These are phyloP conservation scores for Bradypus variegatus DNA, from an alignment of 2,797 vertebrate species.

Conservation along the genomic window DNA sequence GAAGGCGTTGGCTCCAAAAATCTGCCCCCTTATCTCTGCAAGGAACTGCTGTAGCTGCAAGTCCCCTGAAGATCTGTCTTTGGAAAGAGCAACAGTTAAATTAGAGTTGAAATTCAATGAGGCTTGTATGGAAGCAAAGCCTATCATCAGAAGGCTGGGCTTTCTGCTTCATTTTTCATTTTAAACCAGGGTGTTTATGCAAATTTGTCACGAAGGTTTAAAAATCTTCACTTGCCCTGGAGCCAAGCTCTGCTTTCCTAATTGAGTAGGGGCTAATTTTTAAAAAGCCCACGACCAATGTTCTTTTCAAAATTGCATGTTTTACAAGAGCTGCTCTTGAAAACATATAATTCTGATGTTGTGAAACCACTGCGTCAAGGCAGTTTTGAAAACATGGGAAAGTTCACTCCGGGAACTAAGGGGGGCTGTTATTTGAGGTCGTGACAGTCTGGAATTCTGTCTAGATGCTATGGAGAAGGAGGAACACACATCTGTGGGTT, in stretches of 20 bases:
- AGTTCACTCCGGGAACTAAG: slow-evolving; percentile 27
- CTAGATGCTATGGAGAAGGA: slow-evolving; percentile 11
- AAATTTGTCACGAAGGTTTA: not conserved
- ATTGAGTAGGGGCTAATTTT: not conserved
- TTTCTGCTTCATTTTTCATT: slow-evolving; percentile 27
- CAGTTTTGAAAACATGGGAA: slow-evolving; percentile 15
- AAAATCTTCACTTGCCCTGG: not conserved
- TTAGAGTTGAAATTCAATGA: not conserved
- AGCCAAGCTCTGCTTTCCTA: slow-evolving; percentile 34
- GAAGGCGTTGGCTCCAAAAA: not conserved
- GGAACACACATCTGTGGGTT: not conserved
- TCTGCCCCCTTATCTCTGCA: not conserved
- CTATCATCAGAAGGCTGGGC: not conserved
- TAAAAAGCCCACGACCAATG: not conserved
- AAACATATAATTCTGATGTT: slow-evolving; percentile 44
- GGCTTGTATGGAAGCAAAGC: not conserved
- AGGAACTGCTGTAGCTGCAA: not conserved
- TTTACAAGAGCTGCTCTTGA: slow-evolving; percentile 34
- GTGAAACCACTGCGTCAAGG: slow-evolving; percentile 22
- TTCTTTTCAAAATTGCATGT: slow-evolving; percentile 42
- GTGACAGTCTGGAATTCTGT: not conserved
- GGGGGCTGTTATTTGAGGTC: not conserved
- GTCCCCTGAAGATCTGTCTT: not conserved
- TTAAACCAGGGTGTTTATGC: not conserved
- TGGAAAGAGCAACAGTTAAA: not conserved